Conservation (phyloP, 2,888 invertebrate genomes). For the Syritta pipiens region DNA sequence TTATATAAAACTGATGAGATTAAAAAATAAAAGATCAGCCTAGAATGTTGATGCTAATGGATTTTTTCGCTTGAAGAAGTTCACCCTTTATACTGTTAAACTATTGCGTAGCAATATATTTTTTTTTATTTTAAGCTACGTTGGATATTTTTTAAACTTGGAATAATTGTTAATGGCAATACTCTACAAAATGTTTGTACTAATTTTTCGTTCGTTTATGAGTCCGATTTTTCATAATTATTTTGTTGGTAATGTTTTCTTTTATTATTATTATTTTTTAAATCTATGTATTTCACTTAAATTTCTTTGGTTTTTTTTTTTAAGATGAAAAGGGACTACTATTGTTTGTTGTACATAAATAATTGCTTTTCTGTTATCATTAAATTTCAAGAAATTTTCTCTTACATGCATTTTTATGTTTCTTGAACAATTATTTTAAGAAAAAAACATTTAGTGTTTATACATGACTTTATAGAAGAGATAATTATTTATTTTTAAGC, state of each 20-base stretch:
- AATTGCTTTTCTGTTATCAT: constrained; percentile 62
- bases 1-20: too few relatives aligned
- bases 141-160: constrained; percentile 52
- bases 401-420: neutral
- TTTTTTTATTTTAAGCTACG: constrained; percentile 40
- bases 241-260: constrained; percentile 23
- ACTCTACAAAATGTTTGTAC: constrained; percentile 66
- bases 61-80: constrained; percentile 57
- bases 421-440: constrained; percentile 15
- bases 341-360: constrained; percentile 59
- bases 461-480: constrained; percentile 21
- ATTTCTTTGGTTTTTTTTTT: neutral
- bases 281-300: too few relatives aligned
- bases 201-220: constrained; percentile 63
- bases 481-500: constrained; percentile 30
- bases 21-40: too few relatives aligned
- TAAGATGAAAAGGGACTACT: constrained; percentile 37
- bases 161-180: constrained; percentile 54
- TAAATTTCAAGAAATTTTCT: constrained; percentile 18
- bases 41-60: neutral
- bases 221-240: constrained; percentile 37
- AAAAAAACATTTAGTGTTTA: constrained; percentile 30
- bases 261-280: too few relatives aligned
- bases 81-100: constrained; percentile 32
- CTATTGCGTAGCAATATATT: constrained; percentile 1